Base-by-base conservation (phyloP, 2,888 invertebrate genomes). In the Venusia cambrica region DNA sequence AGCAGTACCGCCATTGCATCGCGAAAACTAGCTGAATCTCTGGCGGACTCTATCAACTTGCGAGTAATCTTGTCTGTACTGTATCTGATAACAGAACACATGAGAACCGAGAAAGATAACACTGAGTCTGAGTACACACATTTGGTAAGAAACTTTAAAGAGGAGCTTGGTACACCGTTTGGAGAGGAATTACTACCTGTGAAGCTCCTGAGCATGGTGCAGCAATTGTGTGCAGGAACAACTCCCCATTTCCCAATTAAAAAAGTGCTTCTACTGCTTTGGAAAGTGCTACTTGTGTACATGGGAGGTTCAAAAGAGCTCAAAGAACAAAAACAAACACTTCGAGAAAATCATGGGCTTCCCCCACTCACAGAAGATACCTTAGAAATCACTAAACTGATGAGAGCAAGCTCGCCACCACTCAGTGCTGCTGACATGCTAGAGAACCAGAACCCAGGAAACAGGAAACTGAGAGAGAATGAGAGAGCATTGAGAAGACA, bases 201-300 rank as follows among this genome's bases (percentile, higher is more conserved):
- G 2, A 95, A 97, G 63, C 88, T 99, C 30, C 90, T 99, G 38
- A 94, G 95, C 47, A 98, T 99, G 98, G 96, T 99, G 12, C 97
- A 97, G 14, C 92, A 94, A 54, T 97, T 99, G 69, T 99, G 99
- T 79, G 96, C 97, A 54, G 98, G 98, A 1, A 93, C 94, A 11
- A 95, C 97, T 3, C 97, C 98, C 7, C 98, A 99, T 84, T 99
- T 97, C 81, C 99, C 99, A 2, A 98, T 99, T 92, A 98, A 98
- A 73, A 99, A 99, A 84, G 96, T 99, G 4, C 88, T 99, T 7
- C 84, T 99, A 25, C 84, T 99, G 7, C 74, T 98, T 1, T 99
- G 99, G 99, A 99, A 99, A 87, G 91, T 97, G 4, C 91, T 98
- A 37, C 87, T 99, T 29, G 92, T 98, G 1, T 94, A 95, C 5